Base-by-base conservation (phyloP, 2,888 invertebrate genomes). In the Fragum whitleyi region DNA sequence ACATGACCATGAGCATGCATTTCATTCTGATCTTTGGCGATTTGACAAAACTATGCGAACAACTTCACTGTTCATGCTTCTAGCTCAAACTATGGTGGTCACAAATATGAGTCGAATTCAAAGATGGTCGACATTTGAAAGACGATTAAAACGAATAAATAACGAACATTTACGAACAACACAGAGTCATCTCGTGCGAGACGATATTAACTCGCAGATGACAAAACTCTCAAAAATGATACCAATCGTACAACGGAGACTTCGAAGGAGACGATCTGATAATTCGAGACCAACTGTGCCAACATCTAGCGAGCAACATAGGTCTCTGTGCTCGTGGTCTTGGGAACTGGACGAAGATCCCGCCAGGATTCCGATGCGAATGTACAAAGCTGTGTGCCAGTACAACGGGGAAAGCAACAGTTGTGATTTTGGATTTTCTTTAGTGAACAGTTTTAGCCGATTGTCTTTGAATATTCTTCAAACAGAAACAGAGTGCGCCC, bases 281-380 rank as follows among this genome's bases (percentile, higher is more conserved):
- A 19, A 11, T 16, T 72, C 68, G 47, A 21, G 28, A 3, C 51
- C 28, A 7, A 47, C 42, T 1, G 21, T 28, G 19, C 59, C 68
- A 14, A 57, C 62, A 28, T 23, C 68, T 67, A 47, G 0, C 29
- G 76, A 76, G 7, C 55, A 61, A 36, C 71, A 61, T 7, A 29
- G 81, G 16, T 85, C 85, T 5, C 51, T 81, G 39, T 85, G 85
- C 42, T 75, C 85, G 6, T 85, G 81, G 85, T 16, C 7, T 6
- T 53, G 42, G n/a, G 73, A 75, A 3, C 16, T 19, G 3, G 81
- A 85, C 65, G 29, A 23, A n/a, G 74, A 85, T 32, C 5, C 7
- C 0, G 80, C 85, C 1, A 23, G 85, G 7, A 59, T 79, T 26
- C 85, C 85, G 11, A 61, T 72, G 1, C 39, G 9, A 0, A 74